These are phyloP conservation scores for Spea multiplicata DNA, from an alignment of 2,113 vertebrate genomes.

Conservation along the genomic window DNA sequence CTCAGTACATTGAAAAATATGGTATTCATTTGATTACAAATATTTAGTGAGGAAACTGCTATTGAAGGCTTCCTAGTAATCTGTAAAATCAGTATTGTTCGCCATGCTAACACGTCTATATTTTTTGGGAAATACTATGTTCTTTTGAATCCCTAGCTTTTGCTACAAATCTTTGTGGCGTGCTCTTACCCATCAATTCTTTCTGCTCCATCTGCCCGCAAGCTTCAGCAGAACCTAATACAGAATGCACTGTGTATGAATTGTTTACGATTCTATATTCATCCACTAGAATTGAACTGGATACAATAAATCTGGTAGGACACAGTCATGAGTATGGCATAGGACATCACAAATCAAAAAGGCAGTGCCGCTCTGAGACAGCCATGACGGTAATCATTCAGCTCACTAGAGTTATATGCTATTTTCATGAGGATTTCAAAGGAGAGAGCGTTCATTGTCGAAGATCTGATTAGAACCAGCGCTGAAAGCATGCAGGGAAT, in stretches of 20 bases:
- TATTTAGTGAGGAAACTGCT: no score
- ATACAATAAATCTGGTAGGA: slow-evolving; percentile 39
- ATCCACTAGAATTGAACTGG: slow-evolving; percentile 28
- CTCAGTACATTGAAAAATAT: no score
- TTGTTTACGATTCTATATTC: slow-evolving; percentile 39
- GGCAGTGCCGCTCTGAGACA: slow-evolving; percentile 25
- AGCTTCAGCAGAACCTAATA: slow-evolving; percentile 13
- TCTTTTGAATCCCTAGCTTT: neutral
- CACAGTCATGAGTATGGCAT: slow-evolving; percentile 26
- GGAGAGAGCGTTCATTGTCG: slow-evolving; percentile 21
- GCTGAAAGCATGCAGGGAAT: slow-evolving; percentile 28
- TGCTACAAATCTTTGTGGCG: slow-evolving; percentile 23
- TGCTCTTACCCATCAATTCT: slow-evolving; percentile 5
- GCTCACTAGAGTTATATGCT: slow-evolving; percentile 30
- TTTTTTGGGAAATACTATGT: neutral
- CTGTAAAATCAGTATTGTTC: neutral
- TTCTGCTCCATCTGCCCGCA: slow-evolving; percentile 1
- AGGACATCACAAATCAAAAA: slow-evolving; percentile 40
- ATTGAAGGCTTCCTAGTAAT: no score
- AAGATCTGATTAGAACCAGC: slow-evolving; percentile 32
- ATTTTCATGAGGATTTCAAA: slow-evolving; percentile 40
- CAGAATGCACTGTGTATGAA: slow-evolving; percentile 23
- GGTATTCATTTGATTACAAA: no score
- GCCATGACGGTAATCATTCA: slow-evolving; percentile 36
- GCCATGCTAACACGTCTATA: neutral